phyloP scores from a whole-genome alignment of 2,113 vertebrate species.

The Tauraco erythrolophus region DNA sequence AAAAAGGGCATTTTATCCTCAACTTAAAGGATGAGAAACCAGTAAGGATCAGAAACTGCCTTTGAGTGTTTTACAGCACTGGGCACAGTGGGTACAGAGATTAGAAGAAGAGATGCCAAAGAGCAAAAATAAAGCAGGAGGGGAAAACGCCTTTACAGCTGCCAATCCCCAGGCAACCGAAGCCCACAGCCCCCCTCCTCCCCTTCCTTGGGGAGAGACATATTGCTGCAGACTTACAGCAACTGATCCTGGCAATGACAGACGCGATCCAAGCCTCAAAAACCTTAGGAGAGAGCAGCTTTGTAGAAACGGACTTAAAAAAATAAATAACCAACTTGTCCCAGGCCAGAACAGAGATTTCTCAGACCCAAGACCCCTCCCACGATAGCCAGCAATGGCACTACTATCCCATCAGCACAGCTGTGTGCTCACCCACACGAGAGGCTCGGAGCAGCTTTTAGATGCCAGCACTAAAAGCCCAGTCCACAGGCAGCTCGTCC shows the following conservation, averaged over 20 bases:
- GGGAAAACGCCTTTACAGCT: neutral
- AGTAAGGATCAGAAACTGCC: neutral
- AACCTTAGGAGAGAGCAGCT: neutral
- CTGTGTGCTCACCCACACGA: neutral
- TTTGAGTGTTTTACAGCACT: neutral
- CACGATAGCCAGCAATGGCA: neutral
- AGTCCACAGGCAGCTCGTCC: neutral
- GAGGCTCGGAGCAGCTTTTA: neutral
- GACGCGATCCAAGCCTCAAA: constrained; percentile 14
- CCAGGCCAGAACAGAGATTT: neutral
- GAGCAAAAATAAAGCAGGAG: neutral
- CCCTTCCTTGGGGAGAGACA: neutral
- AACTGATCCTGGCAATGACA: constrained; percentile 33
- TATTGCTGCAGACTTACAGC: constrained; percentile 4
- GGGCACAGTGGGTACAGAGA: neutral
- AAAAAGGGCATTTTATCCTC: neutral
- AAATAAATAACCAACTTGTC: neutral
- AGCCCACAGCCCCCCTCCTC: neutral
- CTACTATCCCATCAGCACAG: neutral
- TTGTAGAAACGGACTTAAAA: neutral
- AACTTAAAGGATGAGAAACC: neutral
- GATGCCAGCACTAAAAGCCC: neutral
- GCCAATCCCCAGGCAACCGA: neutral
- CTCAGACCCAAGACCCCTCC: neutral
- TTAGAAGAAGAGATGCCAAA: neutral